phyloP scores from a whole-genome alignment of 2,797 vertebrate species.

The Sebastiscus albofasciatus region DNA sequence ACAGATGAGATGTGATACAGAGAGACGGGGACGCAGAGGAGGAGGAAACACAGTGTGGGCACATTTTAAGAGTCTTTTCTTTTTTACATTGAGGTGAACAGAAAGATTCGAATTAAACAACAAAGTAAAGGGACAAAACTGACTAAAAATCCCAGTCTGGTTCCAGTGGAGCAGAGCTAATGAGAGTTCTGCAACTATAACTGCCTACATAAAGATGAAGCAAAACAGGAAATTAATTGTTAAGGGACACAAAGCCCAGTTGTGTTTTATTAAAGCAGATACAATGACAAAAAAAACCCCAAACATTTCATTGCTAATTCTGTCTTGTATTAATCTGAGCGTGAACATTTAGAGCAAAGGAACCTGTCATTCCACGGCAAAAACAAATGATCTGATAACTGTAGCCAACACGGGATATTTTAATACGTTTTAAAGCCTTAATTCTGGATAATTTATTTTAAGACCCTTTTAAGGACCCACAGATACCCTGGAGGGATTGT shows the following conservation, averaged over 20 bases:
- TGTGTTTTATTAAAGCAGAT: conserved; percentile 70
- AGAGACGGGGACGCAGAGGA: not conserved
- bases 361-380: conserved; percentile 24
- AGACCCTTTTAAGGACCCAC: conserved; percentile 63
- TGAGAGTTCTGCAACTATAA: conserved; percentile 59
- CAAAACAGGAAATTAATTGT: conserved; percentile 76
- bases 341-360: conserved; percentile 41
- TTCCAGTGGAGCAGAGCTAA: conserved; percentile 68
- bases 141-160: conserved; percentile 23
- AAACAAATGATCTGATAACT: conserved; percentile 55
- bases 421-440: conserved; percentile 53
- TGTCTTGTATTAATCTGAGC: conserved; percentile 46
- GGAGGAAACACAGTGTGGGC: not conserved
- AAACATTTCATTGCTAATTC: conserved; percentile 39
- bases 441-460: conserved; percentile 67
- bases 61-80: not conserved
- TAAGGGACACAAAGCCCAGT: conserved; percentile 69
- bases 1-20: not conserved
- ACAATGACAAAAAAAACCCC: conserved; percentile 48
- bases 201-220: conserved; percentile 57
- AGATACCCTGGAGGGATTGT: conserved; percentile 39
- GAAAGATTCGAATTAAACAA: not conserved
- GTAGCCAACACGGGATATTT: conserved; percentile 28
- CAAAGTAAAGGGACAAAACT: conserved; percentile 23
- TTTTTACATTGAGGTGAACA: conserved; percentile 3